Evolutionary conservation across 2,113 vertebrate genomes (phyloP), one percentile per base, ranked within the genome.

Genomic region (Mungos mungo): DNA sequence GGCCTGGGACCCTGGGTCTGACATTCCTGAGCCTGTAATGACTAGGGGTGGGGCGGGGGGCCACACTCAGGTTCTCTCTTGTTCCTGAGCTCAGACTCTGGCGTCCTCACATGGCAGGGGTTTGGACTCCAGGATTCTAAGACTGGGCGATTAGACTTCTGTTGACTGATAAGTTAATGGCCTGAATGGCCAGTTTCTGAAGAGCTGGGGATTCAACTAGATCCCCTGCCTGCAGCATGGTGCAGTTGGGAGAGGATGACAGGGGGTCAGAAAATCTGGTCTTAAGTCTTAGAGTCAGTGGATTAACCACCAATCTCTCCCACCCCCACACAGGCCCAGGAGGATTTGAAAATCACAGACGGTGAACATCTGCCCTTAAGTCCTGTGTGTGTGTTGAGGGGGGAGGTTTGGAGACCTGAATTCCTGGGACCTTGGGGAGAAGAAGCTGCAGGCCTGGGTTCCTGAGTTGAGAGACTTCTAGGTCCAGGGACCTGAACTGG

Each of bases 321-420:
- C 52, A 38, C 81, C 82, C 93, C 88, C 91, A 27, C 65, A 27
- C 65, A 33, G 66, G 5, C 83, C 72, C 93, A 63, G 84, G 82
- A 92, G 97, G 96, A 96, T 96, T 95, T 97, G 96, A 90, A 97
- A 97, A 95, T 79, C 97, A 95, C 60, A 84, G 69, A 72, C 25
- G 38, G 52, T 54, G 83, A 97, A 96, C 90, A 96, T 93, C 96
- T 97, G 96, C 65, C 88, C 93, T 86, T 86, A 63, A 96, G 69
- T 83, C 65, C 47, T 77, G 23, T 15, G 79, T 47, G 41, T 29
- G 54, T n/a, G 69, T 7, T 21, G 27, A 21, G 14, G 1, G 12
- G 33, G 57, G 1, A 33, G 27, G 33, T 29, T 19, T 87, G 54
- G 50, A 76, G 76, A 50, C 50, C 66, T 77, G 15, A 52, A 52